Base-by-base conservation (phyloP, 2,888 invertebrate genomes). In the Cetonia aurata region DNA sequence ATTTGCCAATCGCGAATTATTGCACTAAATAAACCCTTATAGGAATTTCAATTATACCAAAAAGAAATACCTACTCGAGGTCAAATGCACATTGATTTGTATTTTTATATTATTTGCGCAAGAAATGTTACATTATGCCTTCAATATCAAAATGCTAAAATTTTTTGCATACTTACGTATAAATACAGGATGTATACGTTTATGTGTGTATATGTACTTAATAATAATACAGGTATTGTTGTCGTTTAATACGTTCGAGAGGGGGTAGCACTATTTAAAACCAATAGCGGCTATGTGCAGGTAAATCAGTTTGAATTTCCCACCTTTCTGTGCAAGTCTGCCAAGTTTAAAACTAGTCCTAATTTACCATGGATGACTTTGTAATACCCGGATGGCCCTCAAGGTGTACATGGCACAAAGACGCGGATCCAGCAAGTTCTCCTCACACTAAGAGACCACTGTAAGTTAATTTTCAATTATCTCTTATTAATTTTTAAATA, bases 391-490 rank as follows among this genome's bases (percentile, higher is more conserved):
- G 88, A 77, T 76, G 79, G 44, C 83, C 85, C 9, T 85, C 86
- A 44, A 84, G 82, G 69, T 90, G 90, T 81, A 88, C 87, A 13
- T 90, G 90, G 90, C 81, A 82, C 66, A 77, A 79, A 67, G 85
- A 84, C 69, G 82, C 80, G 12, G 79, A 83, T 57, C 76, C 80
- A 9, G 78, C 80, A 55, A 80, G 81, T 53, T 85, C 85, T 19
- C 89, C 89, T 3, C 89, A 89, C 77, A 82, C 84, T 0, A 80
- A 79, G 71, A 78, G 81, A 69, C 80, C 82, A 53, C 80, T 84
- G 88, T 88, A 83, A 85, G 85, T 82, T 41, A n/a, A 57, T 46
- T 66, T n/a, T 55, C 33, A 1, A 9, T 37, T 37, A 37, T 37
- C 6, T 3, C 8, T 37, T 37, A 10, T 37, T 25, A 25, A 25